Conservation (phyloP, 2,113 vertebrate genomes). For the Brienomyrus longianalis region DNA sequence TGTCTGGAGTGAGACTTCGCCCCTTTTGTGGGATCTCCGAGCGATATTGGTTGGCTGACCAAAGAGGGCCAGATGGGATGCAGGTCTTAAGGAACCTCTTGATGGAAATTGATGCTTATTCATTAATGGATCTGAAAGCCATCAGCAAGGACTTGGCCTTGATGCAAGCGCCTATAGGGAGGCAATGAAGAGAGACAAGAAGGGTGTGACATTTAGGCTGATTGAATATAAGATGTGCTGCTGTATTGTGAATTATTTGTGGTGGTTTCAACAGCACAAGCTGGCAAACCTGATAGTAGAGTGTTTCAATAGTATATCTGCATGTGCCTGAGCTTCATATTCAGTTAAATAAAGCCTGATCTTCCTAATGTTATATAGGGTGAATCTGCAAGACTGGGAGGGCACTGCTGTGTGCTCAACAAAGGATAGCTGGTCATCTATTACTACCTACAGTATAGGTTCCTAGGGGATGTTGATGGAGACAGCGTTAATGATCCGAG, state of each 20-base stretch:
- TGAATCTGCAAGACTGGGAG: neutral
- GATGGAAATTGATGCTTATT: neutral
- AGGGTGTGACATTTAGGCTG: neutral
- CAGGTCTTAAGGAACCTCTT: neutral
- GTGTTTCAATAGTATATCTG: neutral
- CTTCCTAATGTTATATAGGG: neutral
- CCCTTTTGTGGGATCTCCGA: neutral
- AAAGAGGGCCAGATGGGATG: neutral
- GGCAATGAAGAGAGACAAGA: neutral
- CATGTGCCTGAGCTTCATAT: neutral
- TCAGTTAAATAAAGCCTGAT: neutral
- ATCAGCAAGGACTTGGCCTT: neutral
- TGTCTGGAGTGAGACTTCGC: neutral
- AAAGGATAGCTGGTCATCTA: neutral
- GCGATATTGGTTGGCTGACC: neutral
- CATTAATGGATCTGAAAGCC: neutral
- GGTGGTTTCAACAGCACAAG: neutral
- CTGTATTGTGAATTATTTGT: neutral
- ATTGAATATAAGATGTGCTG: neutral
- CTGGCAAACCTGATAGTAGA: neutral
- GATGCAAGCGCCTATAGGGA: neutral
- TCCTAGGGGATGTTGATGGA: neutral
- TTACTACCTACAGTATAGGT: neutral
- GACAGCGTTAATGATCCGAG: neutral
- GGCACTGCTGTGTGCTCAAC: neutral